These are phyloP conservation scores for Drosophila parvula DNA, from an alignment of 1,140 invertebrate species.

Conservation along the genomic window DNA sequence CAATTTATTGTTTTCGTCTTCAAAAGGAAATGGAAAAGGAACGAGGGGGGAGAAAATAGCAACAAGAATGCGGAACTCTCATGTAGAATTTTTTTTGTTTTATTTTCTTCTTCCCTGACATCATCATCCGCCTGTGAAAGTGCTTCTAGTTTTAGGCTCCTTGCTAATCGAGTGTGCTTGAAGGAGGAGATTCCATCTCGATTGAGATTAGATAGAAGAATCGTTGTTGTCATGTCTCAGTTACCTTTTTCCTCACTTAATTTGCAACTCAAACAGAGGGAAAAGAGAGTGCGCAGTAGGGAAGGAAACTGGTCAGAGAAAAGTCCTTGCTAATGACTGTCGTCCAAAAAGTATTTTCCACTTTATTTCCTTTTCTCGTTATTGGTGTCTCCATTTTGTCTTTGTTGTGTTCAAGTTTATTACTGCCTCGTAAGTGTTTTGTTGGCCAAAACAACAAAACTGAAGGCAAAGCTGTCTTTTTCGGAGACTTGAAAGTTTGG, in stretches of 20 bases:
- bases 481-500: constrained; percentile 17
- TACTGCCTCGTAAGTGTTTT: constrained; percentile 30
- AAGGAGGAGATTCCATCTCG: constrained; percentile 4
- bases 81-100: constrained; percentile 9
- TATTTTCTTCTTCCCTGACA: not conserved
- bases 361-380: constrained; percentile 52
- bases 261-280: constrained; percentile 25
- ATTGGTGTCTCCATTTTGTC: constrained; percentile 31
- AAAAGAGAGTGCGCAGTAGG: too few species aligned
- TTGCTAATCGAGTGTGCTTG: constrained; percentile 36
- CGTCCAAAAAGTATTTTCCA: constrained; percentile 49
- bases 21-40: constrained; percentile 41
- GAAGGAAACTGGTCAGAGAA: not conserved
- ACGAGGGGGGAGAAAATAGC: not conserved
- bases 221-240: constrained; percentile 38
- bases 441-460: constrained; percentile 9
- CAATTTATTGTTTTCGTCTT: constrained; percentile 44
- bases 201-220: constrained; percentile 30
- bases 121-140: constrained; percentile 3
- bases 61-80: constrained; percentile 26
- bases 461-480: not conserved
- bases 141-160: constrained; percentile 24
- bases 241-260: constrained; percentile 28
- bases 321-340: constrained; percentile 49
- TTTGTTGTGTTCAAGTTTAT: constrained; percentile 20